phyloP scores from a whole-genome alignment of 2,888 invertebrate genomes.

The Asteroscopus sphinx region DNA sequence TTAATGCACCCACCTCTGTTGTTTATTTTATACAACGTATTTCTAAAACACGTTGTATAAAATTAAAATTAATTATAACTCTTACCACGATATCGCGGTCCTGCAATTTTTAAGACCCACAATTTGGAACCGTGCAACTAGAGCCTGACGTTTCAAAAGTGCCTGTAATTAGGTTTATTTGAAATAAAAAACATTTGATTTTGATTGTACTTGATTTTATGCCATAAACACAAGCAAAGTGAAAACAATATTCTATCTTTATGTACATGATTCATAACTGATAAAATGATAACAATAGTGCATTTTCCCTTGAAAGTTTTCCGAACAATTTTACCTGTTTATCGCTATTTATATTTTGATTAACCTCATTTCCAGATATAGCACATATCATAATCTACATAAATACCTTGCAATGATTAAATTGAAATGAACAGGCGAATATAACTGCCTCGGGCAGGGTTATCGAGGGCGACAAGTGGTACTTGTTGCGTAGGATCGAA shows the following conservation, averaged over 20 bases:
- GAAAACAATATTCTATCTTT: constrained; percentile 5
- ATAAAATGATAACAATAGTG: constrained; percentile 15
- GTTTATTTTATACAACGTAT: too few species aligned
- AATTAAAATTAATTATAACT: constrained; percentile 26
- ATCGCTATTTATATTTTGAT: constrained; percentile 25
- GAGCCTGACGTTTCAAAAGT: too few species aligned
- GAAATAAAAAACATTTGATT: too few species aligned
- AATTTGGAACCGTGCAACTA: too few species aligned
- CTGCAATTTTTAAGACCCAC: not conserved
- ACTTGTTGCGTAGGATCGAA: constrained; percentile 81
- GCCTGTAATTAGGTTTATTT: too few species aligned
- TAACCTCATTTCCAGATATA: constrained; percentile 34
- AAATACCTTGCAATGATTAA: constrained; percentile 52
- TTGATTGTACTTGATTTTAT: too few species aligned
- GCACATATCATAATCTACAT: constrained; percentile 32
- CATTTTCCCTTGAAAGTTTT: constrained; percentile 25
- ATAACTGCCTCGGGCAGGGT: constrained; percentile 46
- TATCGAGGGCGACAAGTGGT: constrained; percentile 71
- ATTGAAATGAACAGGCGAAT: constrained; percentile 56
- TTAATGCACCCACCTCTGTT: too few species aligned
- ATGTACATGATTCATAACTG: not conserved
- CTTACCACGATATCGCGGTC: not conserved
- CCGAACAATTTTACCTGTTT: constrained; percentile 43
- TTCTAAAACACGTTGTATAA: too few species aligned
- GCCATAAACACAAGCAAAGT: too few species aligned